A percentile compares a stretch with the other conserved stretches of the same genome.
Evolutionary conservation across 1,140 invertebrate genomes (phyloP).

Genomic region (Aphaenogaster rudis): DNA sequence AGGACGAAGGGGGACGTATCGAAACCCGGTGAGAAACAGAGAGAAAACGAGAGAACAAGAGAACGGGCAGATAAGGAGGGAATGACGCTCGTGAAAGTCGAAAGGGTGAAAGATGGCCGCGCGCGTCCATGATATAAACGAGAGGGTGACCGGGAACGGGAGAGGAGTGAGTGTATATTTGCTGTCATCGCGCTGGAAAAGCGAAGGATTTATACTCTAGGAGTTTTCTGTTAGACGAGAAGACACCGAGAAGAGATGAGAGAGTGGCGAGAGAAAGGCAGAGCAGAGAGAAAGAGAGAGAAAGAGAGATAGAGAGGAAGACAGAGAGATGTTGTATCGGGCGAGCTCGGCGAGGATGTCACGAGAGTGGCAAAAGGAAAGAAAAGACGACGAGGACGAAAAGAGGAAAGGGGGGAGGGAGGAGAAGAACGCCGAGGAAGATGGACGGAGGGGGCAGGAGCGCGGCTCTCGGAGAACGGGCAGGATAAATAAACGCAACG

Average conservation of each 20-base stretch:
- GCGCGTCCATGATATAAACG: slow-evolving; percentile 16
- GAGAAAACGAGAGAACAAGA: slow-evolving; percentile 24
- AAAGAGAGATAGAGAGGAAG: slow-evolving; percentile 64
- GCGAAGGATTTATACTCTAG: slow-evolving; percentile 47
- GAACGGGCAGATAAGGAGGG: not conserved
- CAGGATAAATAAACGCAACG: slow-evolving; percentile 86
- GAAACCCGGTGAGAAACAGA: slow-evolving; percentile 41
- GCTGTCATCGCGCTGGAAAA: slow-evolving; percentile 57
- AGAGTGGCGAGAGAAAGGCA: slow-evolving; percentile 62
- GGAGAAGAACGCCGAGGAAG: slow-evolving; percentile 32
- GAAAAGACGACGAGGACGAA: slow-evolving; percentile 3
- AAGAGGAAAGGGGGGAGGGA: slow-evolving; percentile 7
- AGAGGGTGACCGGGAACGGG: not conserved
- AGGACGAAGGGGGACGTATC: slow-evolving; percentile 23
- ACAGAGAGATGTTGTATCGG: slow-evolving; percentile 52
- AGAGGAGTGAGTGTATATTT: slow-evolving; percentile 53
- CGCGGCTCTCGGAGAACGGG: slow-evolving; percentile 78
- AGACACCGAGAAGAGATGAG: slow-evolving; percentile 37
- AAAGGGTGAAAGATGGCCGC: slow-evolving; percentile 50
- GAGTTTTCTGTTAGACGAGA: slow-evolving; percentile 57
- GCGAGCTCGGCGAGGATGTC: slow-evolving; percentile 39
- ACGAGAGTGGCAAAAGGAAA: slow-evolving; percentile 44
- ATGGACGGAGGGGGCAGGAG: slow-evolving; percentile 60
- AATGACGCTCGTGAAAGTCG: slow-evolving; percentile 32
- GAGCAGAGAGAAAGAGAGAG: slow-evolving; percentile 64